Base-by-base conservation (phyloP, 2,113 vertebrate species). In the Sander lucioperca region DNA sequence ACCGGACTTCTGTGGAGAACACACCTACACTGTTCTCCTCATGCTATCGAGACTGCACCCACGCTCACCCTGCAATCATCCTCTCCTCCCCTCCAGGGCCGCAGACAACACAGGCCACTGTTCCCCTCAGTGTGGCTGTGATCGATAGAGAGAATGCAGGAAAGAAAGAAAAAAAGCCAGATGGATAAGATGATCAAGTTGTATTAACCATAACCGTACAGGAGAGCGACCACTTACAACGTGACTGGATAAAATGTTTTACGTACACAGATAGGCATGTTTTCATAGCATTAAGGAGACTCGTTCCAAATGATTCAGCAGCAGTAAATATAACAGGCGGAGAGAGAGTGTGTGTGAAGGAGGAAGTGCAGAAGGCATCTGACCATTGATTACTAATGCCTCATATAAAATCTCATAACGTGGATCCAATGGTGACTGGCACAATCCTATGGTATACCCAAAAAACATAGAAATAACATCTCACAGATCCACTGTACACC, bases 401-500 rank as follows among this genome's bases (percentile, higher is more conserved):
- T 84, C 36, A 72, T 80, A 47, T 48, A 56, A 74, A 86, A 88
- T 78, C 57, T 86, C 76, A 80, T 66, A 4, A 74, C 2, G 51
- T 78, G 74, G 61, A 88, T 73, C 7, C 30, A 54, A 70, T 59
- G 80, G 76, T 64, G 67, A 81, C 83, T 83, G 65, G 84, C 61
- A 66, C 72, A 66, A 59, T 73, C 51, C 74, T 78, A 56, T 48
- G 76, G 53, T 63, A 63, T 15, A 61, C 56, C 69, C 43, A 78
- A 43, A 43, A 43, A 83, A 86, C 68, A 65, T 21, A 68, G 74
- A 85, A 77, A 76, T 53, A 84, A 86, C 81, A 82, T 62, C 70
- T 79, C 57, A 87, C 80, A 88, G 81, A 85, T 88, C 76, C 77
- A 85, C 85, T 83, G 82, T 75, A 85, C 70, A 84, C 19, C 59